Conservation (phyloP, 2,888 invertebrate species). For the Tenthredo distinguenda region DNA sequence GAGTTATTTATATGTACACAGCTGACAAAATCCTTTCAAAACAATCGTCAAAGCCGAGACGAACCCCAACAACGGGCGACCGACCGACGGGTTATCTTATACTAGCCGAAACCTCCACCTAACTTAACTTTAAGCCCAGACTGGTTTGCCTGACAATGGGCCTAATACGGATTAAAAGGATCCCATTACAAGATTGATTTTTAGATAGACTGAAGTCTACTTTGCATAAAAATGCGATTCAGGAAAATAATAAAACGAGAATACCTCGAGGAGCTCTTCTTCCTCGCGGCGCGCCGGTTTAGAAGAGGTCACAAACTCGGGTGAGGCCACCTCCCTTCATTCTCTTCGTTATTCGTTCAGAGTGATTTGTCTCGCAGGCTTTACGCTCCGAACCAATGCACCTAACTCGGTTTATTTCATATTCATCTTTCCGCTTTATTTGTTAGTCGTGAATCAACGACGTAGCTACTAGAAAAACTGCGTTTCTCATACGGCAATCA, state of each 20-base stretch:
- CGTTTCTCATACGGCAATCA: neutral
- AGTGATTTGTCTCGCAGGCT: neutral
- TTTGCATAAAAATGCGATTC: conserved; percentile 61
- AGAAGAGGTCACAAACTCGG: conserved; percentile 24
- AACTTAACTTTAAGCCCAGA: conserved; percentile 29
- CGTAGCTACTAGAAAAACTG: neutral
- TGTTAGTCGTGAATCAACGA: conserved; percentile 34
- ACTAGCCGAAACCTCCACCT: conserved; percentile 35
- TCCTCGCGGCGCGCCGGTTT: conserved; percentile 13
- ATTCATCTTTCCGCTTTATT: neutral
- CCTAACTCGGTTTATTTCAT: neutral
- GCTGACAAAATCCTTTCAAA: conserved; percentile 68
- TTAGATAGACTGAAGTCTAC: conserved; percentile 56
- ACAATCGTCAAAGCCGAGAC: conserved; percentile 61
- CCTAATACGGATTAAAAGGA: conserved; percentile 61
- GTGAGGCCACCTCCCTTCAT: neutral
- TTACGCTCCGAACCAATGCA: neutral
- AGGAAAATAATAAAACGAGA: conserved; percentile 43
- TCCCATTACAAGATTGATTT: conserved; percentile 64
- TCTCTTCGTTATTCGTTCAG: neutral
- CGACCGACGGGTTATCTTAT: conserved; percentile 42
- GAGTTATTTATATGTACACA: conserved; percentile 64
- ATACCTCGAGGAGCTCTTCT: conserved; percentile 15
- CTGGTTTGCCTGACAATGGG: conserved; percentile 55
- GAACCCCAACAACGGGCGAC: conserved; percentile 46